Base-by-base conservation (phyloP, 2,113 vertebrate genomes). In the Hippocampus zosterae region DNA sequence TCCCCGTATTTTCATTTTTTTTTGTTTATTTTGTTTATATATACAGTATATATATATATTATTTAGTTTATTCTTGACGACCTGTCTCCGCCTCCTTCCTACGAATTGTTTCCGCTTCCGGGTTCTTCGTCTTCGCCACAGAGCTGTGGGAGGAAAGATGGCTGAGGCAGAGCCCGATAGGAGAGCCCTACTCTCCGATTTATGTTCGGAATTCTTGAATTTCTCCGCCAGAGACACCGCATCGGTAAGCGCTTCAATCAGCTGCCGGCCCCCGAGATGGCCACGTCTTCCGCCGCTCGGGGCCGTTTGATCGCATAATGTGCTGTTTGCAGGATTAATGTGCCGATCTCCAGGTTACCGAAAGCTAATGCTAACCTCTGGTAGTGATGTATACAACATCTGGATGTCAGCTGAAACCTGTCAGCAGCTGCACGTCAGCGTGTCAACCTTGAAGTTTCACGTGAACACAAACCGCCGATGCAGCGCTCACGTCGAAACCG, bases 151-250 rank as follows among this genome's bases (percentile, higher is more conserved):
- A 85, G 68, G 18, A 75, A 92, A 92, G 88, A 93, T 92, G 91
- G 91, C 91, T 88, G 88, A 88, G 78, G 86, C 87, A 63, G 82
- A 91, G 65, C 65, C 81, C 2, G 90, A 91, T 19, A 65, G 63
- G 57, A 83, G 80, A 59, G 89, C 91, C 37, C 57, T 70, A 46
- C 40, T 83, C 71, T 86, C 84, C n/a, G 79, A 82, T 67, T 72
- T 88, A 1, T 76, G 90, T 41, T 73, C 85, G 0, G 90, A 92
- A 66, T 92, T 92, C 61, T 77, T 92, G 48, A 69, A 84, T 70
- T 92, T 93, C 76, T 92, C 92, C 46, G 85, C 92, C 33, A 89
- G 82, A 79, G 92, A 92, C 84, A 90, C 88, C 2, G 89, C 91
- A 61, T 68, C 77, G 92, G 92, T 93, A 89, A 81, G 91, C 67